These are phyloP conservation scores for Apeira syringaria DNA, from an alignment of 2,888 invertebrate species.

Conservation along the genomic window DNA sequence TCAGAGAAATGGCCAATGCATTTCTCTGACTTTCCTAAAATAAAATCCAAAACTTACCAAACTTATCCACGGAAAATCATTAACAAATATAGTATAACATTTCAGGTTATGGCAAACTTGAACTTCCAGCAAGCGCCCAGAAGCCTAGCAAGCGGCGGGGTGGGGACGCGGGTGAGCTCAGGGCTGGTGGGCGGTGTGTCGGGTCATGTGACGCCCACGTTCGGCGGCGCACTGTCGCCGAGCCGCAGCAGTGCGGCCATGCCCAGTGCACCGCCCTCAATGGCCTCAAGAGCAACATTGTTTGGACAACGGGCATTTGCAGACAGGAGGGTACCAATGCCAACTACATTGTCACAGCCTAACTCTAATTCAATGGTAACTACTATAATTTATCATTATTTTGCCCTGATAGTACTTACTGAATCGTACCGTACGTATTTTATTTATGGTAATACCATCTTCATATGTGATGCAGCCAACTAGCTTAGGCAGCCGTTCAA, in stretches of 20 bases:
- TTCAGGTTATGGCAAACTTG: constrained; percentile 95
- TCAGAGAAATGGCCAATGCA: too few species aligned
- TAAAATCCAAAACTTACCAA: too few species aligned
- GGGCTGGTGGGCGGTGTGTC: constrained; percentile 90
- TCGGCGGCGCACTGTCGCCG: constrained; percentile 75
- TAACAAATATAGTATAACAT: constrained; percentile 22
- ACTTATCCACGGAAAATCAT: too few species aligned
- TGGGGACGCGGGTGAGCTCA: constrained; percentile 79
- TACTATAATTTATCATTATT: too few species aligned
- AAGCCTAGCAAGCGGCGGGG: constrained; percentile 91
- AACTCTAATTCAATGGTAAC: constrained; percentile 81
- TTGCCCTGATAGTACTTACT: too few species aligned
- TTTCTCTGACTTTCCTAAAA: too few species aligned
- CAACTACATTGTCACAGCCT: constrained; percentile 81
- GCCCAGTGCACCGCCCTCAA: constrained; percentile 81
- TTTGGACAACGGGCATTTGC: constrained; percentile 92
- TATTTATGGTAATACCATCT: too few species aligned
- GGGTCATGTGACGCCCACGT: constrained; percentile 81
- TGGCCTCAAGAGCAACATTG: constrained; percentile 85
- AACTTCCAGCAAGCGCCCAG: constrained; percentile 95
- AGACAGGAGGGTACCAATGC: constrained; percentile 88
- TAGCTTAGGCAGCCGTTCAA: too few species aligned
- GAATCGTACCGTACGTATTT: too few species aligned
- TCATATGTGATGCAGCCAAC: too few species aligned
- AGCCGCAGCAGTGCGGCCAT: constrained; percentile 70